Conservation (phyloP, 2,113 vertebrate genomes). For the Anolis carolinensis region DNA sequence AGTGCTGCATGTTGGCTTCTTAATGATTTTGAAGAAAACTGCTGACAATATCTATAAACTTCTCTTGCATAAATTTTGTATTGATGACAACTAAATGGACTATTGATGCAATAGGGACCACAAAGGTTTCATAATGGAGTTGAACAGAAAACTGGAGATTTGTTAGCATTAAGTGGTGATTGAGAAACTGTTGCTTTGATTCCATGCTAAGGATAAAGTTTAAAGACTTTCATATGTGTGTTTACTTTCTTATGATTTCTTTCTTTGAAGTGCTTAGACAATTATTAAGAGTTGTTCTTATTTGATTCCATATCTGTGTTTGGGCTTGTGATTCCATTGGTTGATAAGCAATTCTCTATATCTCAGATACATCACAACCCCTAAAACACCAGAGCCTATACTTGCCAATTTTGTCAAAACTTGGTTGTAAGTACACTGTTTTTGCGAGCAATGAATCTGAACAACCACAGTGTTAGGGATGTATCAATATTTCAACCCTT, state of each 20-base stretch:
- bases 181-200: not conserved
- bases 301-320: too few relatives aligned
- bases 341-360: not conserved
- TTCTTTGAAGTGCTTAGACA: not conserved
- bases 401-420: not conserved
- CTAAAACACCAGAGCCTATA: not conserved
- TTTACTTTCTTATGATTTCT: constrained; percentile 1
- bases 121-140: not conserved
- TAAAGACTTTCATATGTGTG: too few relatives aligned
- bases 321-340: too few relatives aligned
- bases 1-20: not conserved
- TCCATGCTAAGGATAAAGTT: not conserved
- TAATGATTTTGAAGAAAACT: constrained; percentile 34
- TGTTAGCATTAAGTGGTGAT: not conserved
- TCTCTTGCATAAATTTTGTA: constrained; percentile 29
- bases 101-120: not conserved
- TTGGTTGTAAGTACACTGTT: not conserved
- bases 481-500: not conserved
- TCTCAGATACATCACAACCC: not conserved
- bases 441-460: not conserved
- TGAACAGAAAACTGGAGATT: not conserved
- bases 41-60: constrained; percentile 35
- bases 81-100: constrained; percentile 17
- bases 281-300: not conserved
- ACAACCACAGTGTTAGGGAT: not conserved